phyloP scores from a whole-genome alignment of 2,888 invertebrate genomes.

The Griposia aprilina region DNA sequence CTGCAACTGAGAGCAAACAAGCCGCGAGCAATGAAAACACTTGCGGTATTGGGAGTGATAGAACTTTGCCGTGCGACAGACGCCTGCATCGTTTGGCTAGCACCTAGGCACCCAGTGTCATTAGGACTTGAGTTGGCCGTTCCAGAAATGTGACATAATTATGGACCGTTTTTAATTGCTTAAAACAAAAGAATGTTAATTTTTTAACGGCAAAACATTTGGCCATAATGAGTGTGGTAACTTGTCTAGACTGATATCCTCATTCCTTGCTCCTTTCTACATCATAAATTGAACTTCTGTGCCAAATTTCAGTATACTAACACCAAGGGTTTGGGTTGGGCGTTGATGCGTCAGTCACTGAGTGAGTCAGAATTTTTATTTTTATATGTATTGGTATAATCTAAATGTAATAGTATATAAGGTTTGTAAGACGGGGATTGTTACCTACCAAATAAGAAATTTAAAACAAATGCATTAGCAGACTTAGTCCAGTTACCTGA shows the following conservation, averaged over 20 bases:
- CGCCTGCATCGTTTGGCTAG: slow-evolving; percentile 43
- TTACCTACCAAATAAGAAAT: neutral
- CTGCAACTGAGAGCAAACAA: slow-evolving; percentile 82
- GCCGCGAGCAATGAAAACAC: slow-evolving; percentile 68
- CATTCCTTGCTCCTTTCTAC: neutral
- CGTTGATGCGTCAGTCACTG: neutral
- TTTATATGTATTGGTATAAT: neutral
- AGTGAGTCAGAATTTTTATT: neutral
- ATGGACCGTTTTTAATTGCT: neutral
- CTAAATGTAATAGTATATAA: neutral
- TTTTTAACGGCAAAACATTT: neutral
- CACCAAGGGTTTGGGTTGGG: neutral
- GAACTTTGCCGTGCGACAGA: slow-evolving; percentile 56
- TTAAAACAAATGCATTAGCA: neutral
- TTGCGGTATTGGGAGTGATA: slow-evolving; percentile 67
- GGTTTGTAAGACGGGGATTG: neutral
- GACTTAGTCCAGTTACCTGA: neutral
- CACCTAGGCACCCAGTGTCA: neutral
- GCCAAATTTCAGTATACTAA: neutral
- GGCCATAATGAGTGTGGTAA: neutral
- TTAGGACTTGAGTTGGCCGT: slow-evolving; percentile 6
- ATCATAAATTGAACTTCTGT: neutral
- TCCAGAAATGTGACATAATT: neutral
- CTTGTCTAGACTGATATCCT: neutral
- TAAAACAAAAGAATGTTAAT: neutral